phyloP scores from a whole-genome alignment of 2,113 vertebrate species.

The Ammodytes marinus region DNA sequence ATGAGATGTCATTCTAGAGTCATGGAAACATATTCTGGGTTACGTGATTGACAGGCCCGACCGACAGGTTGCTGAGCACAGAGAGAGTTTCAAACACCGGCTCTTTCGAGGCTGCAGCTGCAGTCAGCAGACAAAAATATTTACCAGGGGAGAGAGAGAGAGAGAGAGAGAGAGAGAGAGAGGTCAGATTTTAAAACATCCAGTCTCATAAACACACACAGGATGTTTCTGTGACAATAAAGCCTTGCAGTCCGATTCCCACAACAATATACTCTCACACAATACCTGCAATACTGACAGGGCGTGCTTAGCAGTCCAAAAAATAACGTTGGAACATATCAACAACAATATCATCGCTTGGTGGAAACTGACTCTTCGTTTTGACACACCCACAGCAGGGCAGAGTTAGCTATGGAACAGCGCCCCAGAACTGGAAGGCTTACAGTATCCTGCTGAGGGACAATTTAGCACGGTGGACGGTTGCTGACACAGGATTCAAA shows the following conservation, averaged over 20 bases:
- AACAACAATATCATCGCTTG: conserved; percentile 11
- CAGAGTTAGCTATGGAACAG: conserved; percentile 14
- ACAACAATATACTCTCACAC: conserved; percentile 51
- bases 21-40: conserved; percentile 38
- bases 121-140: conserved; percentile 75
- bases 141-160: conserved; percentile 62
- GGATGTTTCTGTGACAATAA: conserved; percentile 69
- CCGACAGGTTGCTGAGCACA: conserved; percentile 62
- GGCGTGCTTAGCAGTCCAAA: conserved; percentile 17
- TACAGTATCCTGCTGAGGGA: conserved; percentile 50
- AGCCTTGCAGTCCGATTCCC: conserved; percentile 54
- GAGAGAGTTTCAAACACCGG: conserved; percentile 40
- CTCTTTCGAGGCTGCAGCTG: conserved; percentile 64
- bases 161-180: conserved; percentile 39
- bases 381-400: conserved; percentile 3
- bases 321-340: conserved; percentile 11
- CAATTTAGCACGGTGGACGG: conserved; percentile 44
- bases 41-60: conserved; percentile 62
- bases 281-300: conserved; percentile 25
- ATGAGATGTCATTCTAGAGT: conserved; percentile 43
- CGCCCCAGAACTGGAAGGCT: conserved; percentile 25
- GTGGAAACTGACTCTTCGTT: background rate
- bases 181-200: conserved; percentile 49
- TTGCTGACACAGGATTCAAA: conserved; percentile 57
- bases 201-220: conserved; percentile 63